phyloP scores from a whole-genome alignment of 2,797 vertebrate species.

The Myotis daubentonii region DNA sequence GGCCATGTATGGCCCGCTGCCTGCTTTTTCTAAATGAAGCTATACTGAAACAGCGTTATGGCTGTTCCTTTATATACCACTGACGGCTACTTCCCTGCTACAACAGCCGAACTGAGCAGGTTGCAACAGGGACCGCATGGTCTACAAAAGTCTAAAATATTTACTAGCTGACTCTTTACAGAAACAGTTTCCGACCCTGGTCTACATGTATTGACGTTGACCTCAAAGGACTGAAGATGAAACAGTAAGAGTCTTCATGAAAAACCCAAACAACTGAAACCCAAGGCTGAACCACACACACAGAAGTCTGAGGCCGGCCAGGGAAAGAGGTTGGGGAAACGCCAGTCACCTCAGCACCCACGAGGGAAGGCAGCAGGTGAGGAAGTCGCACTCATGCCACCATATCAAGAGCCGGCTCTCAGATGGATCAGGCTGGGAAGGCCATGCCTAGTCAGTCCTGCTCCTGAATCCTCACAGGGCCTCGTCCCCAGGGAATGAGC shows the following conservation, averaged over 20 bases:
- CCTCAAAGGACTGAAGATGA: neutral
- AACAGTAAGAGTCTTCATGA: neutral
- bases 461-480: neutral
- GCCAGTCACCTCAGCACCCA: neutral
- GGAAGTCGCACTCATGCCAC: neutral
- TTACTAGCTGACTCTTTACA: neutral
- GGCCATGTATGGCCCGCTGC: accelerated
- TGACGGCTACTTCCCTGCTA: neutral
- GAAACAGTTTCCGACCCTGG: neutral
- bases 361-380: neutral
- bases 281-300: neutral
- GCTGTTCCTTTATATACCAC: accelerated
- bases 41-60: accelerated
- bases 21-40: neutral
- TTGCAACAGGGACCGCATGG: neutral
- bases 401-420: neutral
- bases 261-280: neutral
- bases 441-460: neutral
- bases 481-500: neutral
- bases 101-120: neutral
- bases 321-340: neutral
- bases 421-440: neutral
- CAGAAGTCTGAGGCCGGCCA: neutral
- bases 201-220: neutral
- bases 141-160: neutral